Evolutionary conservation across 2,888 invertebrate genomes (phyloP).

Genomic region (Diplazon laetatorius): DNA sequence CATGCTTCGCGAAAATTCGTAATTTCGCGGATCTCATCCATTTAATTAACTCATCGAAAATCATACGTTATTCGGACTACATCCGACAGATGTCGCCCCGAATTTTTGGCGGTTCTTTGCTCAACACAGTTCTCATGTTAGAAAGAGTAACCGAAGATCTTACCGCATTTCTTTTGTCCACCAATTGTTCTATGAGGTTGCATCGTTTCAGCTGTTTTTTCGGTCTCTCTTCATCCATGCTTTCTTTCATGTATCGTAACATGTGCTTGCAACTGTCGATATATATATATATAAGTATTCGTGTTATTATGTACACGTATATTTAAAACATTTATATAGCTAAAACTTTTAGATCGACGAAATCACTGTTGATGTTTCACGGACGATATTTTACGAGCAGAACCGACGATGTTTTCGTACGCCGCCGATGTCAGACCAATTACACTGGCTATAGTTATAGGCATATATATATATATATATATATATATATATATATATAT

Average conservation of each 20-base stretch:
- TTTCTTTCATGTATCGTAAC: background rate
- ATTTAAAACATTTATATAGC: too few relatives aligned
- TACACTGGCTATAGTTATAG: background rate
- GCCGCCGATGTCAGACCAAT: background rate
- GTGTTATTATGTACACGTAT: too few relatives aligned
- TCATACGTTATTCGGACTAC: background rate
- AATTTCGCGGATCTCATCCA: background rate
- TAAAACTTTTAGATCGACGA: too few relatives aligned
- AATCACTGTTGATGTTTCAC: too few relatives aligned
- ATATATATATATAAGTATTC: too few relatives aligned
- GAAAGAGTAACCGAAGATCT: conserved; percentile 31
- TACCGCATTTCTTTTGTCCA: conserved; percentile 71
- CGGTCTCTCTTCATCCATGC: conserved; percentile 50
- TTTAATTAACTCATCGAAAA: too few relatives aligned
- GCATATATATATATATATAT: too few relatives aligned
- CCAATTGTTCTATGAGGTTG: conserved; percentile 67
- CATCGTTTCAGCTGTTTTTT: conserved; percentile 70
- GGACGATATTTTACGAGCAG: background rate
- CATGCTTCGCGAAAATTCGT: background rate
- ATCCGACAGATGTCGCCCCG: background rate
- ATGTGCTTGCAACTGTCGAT: too few relatives aligned
- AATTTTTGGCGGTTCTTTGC: conserved; percentile 15
- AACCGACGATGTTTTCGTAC: background rate
- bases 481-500: too few relatives aligned
- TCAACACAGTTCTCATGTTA: background rate